These are phyloP conservation scores for Nymphalis polychloros DNA, from an alignment of 2,888 invertebrate genomes.

Conservation along the genomic window DNA sequence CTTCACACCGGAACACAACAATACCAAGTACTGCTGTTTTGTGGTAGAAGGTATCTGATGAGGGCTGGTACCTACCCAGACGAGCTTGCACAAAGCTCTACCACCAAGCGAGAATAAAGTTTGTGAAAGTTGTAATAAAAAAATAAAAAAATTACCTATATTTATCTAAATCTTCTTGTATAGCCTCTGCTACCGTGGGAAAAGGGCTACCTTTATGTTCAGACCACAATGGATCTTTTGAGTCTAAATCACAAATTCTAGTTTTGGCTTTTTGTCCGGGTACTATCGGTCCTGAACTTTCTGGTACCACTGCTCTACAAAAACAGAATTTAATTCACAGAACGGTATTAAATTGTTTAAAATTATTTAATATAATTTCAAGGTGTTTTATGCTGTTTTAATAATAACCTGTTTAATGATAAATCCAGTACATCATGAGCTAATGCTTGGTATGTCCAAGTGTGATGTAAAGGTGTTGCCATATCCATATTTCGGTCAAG, in stretches of 20 bases:
- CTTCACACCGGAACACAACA: too few relatives aligned
- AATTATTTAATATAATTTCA: background rate
- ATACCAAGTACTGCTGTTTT: too few relatives aligned
- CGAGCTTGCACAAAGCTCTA: too few relatives aligned
- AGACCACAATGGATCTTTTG: slow-evolving; percentile 95
- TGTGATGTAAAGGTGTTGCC: slow-evolving; percentile 99
- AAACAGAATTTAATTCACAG: slow-evolving; percentile 16
- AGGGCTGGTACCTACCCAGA: too few relatives aligned
- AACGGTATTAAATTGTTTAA: background rate
- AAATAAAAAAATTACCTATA: slow-evolving; percentile 81
- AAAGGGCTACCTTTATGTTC: slow-evolving; percentile 97
- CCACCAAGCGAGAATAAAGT: too few relatives aligned
- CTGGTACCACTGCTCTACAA: slow-evolving; percentile 71
- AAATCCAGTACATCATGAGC: slow-evolving; percentile 97
- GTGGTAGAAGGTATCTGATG: too few relatives aligned
- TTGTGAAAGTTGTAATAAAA: too few relatives aligned
- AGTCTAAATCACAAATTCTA: slow-evolving; percentile 94
- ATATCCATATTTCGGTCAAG: slow-evolving; percentile 97
- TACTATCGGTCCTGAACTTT: slow-evolving; percentile 66
- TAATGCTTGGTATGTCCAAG: slow-evolving; percentile 99
- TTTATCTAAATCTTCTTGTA: slow-evolving; percentile 98
- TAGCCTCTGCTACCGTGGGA: slow-evolving; percentile 98
- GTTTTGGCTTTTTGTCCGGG: slow-evolving; percentile 88
- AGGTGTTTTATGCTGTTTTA: too few relatives aligned
- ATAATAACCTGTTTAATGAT: slow-evolving; percentile 87